These are phyloP conservation scores for Neoaliturus tenellus DNA, from an alignment of 2,888 invertebrate species.

Conservation along the genomic window DNA sequence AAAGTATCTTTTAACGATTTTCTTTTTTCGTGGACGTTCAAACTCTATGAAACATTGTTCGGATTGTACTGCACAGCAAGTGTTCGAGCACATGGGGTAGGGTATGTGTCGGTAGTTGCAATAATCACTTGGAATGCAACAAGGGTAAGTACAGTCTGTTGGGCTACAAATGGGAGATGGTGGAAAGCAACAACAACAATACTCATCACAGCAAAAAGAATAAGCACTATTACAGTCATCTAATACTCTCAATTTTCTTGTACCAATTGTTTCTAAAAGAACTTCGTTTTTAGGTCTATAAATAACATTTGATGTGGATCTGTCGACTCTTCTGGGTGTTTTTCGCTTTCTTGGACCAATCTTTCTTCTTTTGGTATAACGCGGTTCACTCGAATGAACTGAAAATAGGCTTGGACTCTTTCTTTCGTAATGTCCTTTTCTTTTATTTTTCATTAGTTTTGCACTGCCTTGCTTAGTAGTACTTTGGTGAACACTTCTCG, in stretches of 20 bases:
- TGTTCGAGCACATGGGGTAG: background rate
- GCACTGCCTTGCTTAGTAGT: background rate
- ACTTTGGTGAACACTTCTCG: too few species aligned
- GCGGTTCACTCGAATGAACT: background rate
- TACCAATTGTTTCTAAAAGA: too few species aligned
- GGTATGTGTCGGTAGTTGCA: background rate
- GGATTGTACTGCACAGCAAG: background rate
- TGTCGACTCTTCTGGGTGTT: background rate
- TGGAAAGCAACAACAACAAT: background rate
- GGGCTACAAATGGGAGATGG: background rate
- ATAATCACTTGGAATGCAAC: background rate
- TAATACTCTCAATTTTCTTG: too few species aligned
- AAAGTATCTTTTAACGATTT: background rate
- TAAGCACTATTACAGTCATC: background rate
- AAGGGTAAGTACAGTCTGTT: background rate
- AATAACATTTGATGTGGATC: background rate
- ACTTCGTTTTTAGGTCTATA: background rate
- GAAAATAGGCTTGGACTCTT: background rate
- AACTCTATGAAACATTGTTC: background rate
- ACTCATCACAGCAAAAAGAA: background rate
- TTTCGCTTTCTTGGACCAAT: background rate
- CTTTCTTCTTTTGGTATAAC: background rate
- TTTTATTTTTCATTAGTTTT: too few species aligned
- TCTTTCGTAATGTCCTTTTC: background rate
- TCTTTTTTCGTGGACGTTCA: constrained; percentile 1